Conservation (phyloP, 1,140 invertebrate species). For the Dendroctonus valens region DNA sequence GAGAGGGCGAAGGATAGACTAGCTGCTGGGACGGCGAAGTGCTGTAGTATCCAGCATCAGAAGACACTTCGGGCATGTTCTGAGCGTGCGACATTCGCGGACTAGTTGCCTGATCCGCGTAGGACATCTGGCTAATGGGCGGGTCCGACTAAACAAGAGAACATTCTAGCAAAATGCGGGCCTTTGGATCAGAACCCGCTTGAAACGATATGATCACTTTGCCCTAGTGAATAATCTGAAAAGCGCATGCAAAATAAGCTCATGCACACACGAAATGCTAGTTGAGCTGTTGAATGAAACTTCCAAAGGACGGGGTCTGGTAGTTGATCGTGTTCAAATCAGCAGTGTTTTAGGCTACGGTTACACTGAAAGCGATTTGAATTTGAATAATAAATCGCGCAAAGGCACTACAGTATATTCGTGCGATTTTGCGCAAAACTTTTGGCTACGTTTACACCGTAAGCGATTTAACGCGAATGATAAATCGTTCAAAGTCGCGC, state of each 20-base stretch:
- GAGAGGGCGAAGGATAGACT: constrained; percentile 53
- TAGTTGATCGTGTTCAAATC: too few species aligned
- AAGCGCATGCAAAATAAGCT: constrained; percentile 2
- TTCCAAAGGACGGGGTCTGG: not conserved
- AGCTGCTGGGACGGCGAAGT: constrained; percentile 61
- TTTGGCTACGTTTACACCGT: too few species aligned
- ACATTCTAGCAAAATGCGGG: constrained; percentile 3
- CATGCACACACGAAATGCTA: constrained; percentile 27
- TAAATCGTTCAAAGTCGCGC: too few species aligned
- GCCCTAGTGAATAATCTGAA: too few species aligned
- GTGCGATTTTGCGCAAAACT: too few species aligned
- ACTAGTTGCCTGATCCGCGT: constrained; percentile 36
- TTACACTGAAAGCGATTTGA: too few species aligned
- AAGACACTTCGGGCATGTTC: constrained; percentile 51
- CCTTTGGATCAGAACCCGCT: too few species aligned
- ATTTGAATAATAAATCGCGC: too few species aligned
- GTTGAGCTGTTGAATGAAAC: constrained; percentile 46
- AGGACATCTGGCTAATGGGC: constrained; percentile 45
- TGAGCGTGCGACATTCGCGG: constrained; percentile 47
- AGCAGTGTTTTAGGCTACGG: too few species aligned
- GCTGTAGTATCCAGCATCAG: constrained; percentile 60
- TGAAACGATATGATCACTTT: too few species aligned
- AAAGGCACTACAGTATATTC: too few species aligned
- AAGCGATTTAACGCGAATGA: too few species aligned
- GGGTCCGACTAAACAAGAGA: constrained; percentile 46